Evolutionary conservation across 2,888 invertebrate species (phyloP).

Genomic region (Parelbella ahira): DNA sequence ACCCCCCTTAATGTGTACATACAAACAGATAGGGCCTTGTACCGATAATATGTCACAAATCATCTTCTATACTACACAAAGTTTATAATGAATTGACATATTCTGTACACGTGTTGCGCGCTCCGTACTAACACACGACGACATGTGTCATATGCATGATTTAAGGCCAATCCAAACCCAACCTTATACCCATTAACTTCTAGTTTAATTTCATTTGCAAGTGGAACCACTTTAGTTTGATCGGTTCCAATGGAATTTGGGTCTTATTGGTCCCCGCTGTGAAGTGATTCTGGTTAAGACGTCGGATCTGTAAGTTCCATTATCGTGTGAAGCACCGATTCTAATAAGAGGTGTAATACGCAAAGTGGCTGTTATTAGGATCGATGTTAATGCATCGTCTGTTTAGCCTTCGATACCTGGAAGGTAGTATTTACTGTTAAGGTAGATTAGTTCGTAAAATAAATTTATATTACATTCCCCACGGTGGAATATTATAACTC

Average conservation of each 20-base stretch:
- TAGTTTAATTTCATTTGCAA: constrained; percentile 29
- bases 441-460: constrained; percentile 1
- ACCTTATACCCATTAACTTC: constrained; percentile 30
- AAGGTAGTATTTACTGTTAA: constrained; percentile 4
- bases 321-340: constrained; percentile 34
- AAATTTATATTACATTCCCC: not conserved
- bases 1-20: constrained; percentile 60
- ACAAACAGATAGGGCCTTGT: constrained; percentile 70
- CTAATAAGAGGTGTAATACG: constrained; percentile 40
- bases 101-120: constrained; percentile 70
- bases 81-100: constrained; percentile 80
- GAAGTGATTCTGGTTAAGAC: constrained; percentile 33
- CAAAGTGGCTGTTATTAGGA: constrained; percentile 32
- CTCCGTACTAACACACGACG: constrained; percentile 39
- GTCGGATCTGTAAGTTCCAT: constrained; percentile 29
- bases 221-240: constrained; percentile 27
- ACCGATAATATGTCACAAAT: constrained; percentile 77
- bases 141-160: constrained; percentile 35
- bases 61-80: constrained; percentile 70
- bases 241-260: constrained; percentile 35
- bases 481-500: too few relatives aligned
- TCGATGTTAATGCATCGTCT: constrained; percentile 27
- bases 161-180: constrained; percentile 28
- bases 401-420: constrained; percentile 12
- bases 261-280: constrained; percentile 33